Evolutionary conservation across 2,113 vertebrate genomes (phyloP).

Genomic region (Polypterus bichir): DNA sequence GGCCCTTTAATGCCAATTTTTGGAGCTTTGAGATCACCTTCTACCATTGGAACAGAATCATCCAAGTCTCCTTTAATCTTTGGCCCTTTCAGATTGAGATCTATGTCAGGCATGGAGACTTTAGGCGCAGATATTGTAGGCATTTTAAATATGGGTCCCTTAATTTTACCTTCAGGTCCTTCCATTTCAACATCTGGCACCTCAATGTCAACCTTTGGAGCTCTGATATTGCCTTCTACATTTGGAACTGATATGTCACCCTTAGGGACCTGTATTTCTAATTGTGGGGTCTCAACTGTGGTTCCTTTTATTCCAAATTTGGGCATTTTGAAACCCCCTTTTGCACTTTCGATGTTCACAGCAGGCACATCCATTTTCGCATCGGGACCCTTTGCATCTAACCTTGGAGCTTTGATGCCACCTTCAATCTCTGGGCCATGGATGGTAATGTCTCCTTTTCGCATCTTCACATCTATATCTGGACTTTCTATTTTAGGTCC

Average conservation of each 20-base stretch:
- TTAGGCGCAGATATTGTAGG: conserved; percentile 13
- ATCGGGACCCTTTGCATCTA: not conserved
- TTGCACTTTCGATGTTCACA: conserved; percentile 4
- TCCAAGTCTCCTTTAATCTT: conserved; percentile 3
- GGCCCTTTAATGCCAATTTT: conserved; percentile 2
- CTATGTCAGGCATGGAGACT: not conserved
- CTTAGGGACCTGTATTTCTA: accelerated
- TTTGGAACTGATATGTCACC: conserved; percentile 1
- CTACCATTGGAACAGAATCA: conserved; percentile 6
- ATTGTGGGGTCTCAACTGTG: accelerated
- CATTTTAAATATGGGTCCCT: not conserved
- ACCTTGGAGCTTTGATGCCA: not conserved
- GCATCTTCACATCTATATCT: conserved; percentile 3
- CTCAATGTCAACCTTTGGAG: conserved; percentile 6
- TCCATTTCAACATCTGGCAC: not conserved
- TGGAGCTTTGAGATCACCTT: conserved; percentile 1
- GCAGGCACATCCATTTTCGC: conserved; percentile 5
- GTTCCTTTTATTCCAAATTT: conserved; percentile 27
- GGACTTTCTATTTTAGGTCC: conserved; percentile 6
- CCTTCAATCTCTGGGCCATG: not conserved
- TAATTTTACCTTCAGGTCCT: conserved; percentile 12
- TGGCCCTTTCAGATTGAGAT: conserved; percentile 12
- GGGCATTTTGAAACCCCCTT: conserved; percentile 38
- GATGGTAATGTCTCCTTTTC: conserved; percentile 6
- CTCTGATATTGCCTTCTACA: conserved; percentile 4